These are phyloP conservation scores for Selene dorsalis DNA, from an alignment of 2,797 vertebrate species.

Conservation along the genomic window DNA sequence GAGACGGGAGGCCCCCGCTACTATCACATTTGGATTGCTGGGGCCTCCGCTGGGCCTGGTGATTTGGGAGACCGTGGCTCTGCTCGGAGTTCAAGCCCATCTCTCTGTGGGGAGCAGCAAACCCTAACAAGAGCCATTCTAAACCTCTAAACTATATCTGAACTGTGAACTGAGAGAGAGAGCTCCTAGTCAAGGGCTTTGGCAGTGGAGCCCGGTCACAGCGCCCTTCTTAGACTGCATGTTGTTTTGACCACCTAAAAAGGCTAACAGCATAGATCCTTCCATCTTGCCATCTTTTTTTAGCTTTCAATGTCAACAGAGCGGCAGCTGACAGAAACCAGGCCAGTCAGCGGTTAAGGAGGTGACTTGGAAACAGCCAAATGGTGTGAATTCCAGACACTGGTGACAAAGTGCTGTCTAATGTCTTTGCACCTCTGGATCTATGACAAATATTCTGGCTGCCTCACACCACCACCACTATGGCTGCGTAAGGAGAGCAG, in stretches of 20 bases:
- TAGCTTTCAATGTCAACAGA: conserved; percentile 78
- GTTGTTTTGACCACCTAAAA: conserved; percentile 82
- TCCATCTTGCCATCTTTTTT: conserved; percentile 79
- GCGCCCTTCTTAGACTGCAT: conserved; percentile 60
- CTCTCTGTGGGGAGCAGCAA: conserved; percentile 71
- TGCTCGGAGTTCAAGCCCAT: conserved; percentile 73
- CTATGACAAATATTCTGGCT: conserved; percentile 77
- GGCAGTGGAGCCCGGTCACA: conserved; percentile 57
- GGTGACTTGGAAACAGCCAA: conserved; percentile 76
- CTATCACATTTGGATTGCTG: conserved; percentile 81
- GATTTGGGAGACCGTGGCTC: conserved; percentile 74
- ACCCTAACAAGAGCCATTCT: conserved; percentile 71
- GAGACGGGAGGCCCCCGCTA: conserved; percentile 76
- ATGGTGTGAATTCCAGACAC: conserved; percentile 82
- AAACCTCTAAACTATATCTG: conserved; percentile 76
- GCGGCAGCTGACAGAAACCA: conserved; percentile 81
- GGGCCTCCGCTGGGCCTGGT: conserved; percentile 74
- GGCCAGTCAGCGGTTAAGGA: conserved; percentile 76
- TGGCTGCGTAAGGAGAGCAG: conserved; percentile 42
- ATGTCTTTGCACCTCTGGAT: conserved; percentile 84
- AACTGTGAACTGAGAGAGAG: conserved; percentile 70
- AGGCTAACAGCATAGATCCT: conserved; percentile 72
- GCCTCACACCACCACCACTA: conserved; percentile 53
- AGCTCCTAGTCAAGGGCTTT: conserved; percentile 70
- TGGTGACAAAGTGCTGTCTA: conserved; percentile 84